These are phyloP conservation scores for Malacoraja senta DNA, from an alignment of 2,797 vertebrate genomes.

Conservation along the genomic window DNA sequence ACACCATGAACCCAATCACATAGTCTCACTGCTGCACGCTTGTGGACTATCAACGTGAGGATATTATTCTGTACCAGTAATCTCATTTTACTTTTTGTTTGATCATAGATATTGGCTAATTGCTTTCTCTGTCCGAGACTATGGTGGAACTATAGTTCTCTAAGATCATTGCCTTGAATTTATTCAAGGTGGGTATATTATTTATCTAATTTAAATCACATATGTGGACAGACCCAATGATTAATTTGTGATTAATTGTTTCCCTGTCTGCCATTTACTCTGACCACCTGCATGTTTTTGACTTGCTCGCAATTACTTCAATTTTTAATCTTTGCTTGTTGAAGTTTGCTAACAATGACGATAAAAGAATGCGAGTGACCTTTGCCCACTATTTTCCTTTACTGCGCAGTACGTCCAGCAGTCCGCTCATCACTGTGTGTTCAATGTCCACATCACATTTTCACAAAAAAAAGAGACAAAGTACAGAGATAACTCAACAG, in stretches of 20 bases:
- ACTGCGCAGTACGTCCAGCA: background rate
- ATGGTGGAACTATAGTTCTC: background rate
- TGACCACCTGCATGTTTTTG: background rate
- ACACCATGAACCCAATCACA: background rate
- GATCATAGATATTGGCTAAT: background rate
- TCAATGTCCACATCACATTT: background rate
- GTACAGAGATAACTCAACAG: no score
- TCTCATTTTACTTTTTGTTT: background rate
- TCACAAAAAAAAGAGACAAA: no score
- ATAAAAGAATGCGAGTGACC: background rate
- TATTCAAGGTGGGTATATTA: background rate
- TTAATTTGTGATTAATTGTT: conserved; percentile 19
- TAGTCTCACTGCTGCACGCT: background rate
- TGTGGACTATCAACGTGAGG: background rate
- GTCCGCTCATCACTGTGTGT: background rate
- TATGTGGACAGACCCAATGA: background rate
- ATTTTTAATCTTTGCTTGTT: background rate
- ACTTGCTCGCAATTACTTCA: background rate
- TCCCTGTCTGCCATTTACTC: background rate
- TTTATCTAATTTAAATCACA: background rate
- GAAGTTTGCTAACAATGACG: background rate
- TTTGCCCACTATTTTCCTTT: background rate
- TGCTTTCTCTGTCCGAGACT: background rate
- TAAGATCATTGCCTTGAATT: background rate
- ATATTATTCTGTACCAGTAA: background rate